phyloP scores from a whole-genome alignment of 1,140 invertebrate species.

The Archivesica marissinica region DNA sequence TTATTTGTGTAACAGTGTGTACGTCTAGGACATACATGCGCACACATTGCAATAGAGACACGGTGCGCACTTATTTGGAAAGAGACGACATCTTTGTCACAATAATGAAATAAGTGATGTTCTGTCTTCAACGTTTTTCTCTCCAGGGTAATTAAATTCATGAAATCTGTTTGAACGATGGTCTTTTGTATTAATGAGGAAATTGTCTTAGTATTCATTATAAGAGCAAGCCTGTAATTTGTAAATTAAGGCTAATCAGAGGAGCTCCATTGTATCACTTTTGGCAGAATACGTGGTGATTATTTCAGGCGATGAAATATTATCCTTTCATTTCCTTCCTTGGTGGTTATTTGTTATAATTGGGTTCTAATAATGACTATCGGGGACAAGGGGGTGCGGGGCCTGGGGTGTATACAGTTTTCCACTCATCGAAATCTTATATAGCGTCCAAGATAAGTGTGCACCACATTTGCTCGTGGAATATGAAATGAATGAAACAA shows the following conservation, averaged over 20 bases:
- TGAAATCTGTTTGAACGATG: slow-evolving; percentile 17
- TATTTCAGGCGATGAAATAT: slow-evolving; percentile 51
- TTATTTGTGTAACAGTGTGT: no score
- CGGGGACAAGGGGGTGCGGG: no score
- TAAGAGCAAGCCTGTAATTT: slow-evolving; percentile 54
- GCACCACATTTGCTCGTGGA: no score
- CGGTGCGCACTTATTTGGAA: neutral
- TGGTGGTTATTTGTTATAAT: slow-evolving; percentile 30
- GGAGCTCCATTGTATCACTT: neutral
- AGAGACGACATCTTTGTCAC: no score
- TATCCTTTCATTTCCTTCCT: slow-evolving; percentile 16
- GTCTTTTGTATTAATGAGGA: slow-evolving; percentile 14
- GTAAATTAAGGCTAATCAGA: slow-evolving; percentile 55
- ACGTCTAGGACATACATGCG: neutral
- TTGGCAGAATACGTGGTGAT: slow-evolving; percentile 17
- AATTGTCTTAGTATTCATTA: slow-evolving; percentile 50
- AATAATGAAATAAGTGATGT: neutral
- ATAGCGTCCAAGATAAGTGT: no score
- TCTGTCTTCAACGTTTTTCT: neutral
- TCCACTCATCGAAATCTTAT: no score
- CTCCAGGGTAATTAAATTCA: slow-evolving; percentile 42
- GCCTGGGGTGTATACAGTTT: no score
- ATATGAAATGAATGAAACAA: no score
- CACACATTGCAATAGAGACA: neutral
- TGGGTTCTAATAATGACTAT: neutral